Base-by-base conservation (phyloP, 2,888 invertebrate genomes). In the Eupithecia vulgata region DNA sequence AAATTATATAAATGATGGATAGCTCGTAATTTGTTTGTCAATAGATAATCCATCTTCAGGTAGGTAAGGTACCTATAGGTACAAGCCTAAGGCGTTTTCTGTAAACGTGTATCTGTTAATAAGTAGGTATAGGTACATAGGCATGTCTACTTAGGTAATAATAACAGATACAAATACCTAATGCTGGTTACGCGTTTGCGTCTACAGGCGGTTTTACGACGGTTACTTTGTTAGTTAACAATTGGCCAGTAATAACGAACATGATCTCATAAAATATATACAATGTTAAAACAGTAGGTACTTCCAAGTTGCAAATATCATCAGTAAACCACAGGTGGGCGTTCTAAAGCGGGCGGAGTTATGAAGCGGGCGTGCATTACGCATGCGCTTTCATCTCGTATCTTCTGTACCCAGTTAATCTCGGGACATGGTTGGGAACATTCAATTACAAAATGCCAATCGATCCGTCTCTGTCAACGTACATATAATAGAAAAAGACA, bases 281-380 rank as follows among this genome's bases (percentile, higher is more conserved):
- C 52, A 72, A 57, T 68, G 25, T 57, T 48, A 70, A 57, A 52
- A 62, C 52, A 61, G 48, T 48, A 90, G 84, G 85, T 83, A 80
- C 82, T 71, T 75, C 72, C 64, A 71, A 68, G 81, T 85, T 83
- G 85, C 83, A 73, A 79, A 72, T 73, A 76, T 83, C 77, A 82
- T 76, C 83, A 87, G 87, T 84, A 88, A 84, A 90, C 90, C 88
- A 92, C 92, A 92, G 92, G 92, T 93, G 93, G 93, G 93, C 93
- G 94, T 91, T 78, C 79, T 81, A 81, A 65, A 84, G 81, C 90
- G 89, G 94, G 93, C 91, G 93, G 92, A 84, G 92, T 88, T 83
- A 83, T 75, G 76, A 84, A 84, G 83, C 89, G 89, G 93, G 92
- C 92, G 93, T 88, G 87, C 76, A 81, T 72, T 81, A 85, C 93